Percentiles rank a stretch among this genome's conserved stretches.
These are phyloP conservation scores for Astyanax mexicanus DNA, from an alignment of 2,797 vertebrate species.

Conservation along the genomic window DNA sequence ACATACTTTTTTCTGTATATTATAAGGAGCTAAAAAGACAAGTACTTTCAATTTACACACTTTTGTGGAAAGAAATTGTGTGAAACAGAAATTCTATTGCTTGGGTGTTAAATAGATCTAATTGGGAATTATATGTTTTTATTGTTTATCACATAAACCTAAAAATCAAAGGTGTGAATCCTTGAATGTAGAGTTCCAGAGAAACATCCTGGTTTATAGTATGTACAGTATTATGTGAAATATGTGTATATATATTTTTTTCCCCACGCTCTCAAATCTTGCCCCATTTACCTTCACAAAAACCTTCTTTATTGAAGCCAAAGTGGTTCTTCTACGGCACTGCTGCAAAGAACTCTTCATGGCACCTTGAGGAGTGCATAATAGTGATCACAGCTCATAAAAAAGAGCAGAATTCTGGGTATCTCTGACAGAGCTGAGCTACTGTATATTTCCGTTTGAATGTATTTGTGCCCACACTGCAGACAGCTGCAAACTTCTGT, in stretches of 20 bases:
- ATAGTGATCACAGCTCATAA: not conserved
- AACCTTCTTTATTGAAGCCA: not conserved
- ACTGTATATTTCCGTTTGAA: constrained; percentile 27
- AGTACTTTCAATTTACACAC: too few relatives aligned
- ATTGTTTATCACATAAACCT: too few relatives aligned
- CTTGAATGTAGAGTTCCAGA: not conserved
- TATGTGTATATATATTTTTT: too few relatives aligned
- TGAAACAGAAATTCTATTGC: too few relatives aligned
- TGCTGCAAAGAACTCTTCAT: not conserved
- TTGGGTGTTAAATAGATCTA: too few relatives aligned
- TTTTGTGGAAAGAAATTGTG: too few relatives aligned
- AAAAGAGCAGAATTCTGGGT: not conserved
- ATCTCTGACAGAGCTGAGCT: constrained; percentile 24
- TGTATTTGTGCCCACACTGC: constrained; percentile 40
- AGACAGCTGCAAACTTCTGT: constrained; percentile 37
- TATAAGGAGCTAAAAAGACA: too few relatives aligned
- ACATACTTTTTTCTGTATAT: too few relatives aligned
- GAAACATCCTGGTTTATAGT: not conserved
- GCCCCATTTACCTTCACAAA: not conserved
- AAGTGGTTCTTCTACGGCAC: not conserved
- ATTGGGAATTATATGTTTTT: too few relatives aligned
- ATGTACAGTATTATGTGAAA: too few relatives aligned
- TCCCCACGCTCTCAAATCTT: not conserved
- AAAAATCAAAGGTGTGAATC: too few relatives aligned
- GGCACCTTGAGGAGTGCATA: not conserved